Percentiles rank a stretch among this genome's conserved stretches.
These are phyloP conservation scores for Campylomormyrus tamandua DNA, from an alignment of 2,113 vertebrate genomes.

Conservation along the genomic window DNA sequence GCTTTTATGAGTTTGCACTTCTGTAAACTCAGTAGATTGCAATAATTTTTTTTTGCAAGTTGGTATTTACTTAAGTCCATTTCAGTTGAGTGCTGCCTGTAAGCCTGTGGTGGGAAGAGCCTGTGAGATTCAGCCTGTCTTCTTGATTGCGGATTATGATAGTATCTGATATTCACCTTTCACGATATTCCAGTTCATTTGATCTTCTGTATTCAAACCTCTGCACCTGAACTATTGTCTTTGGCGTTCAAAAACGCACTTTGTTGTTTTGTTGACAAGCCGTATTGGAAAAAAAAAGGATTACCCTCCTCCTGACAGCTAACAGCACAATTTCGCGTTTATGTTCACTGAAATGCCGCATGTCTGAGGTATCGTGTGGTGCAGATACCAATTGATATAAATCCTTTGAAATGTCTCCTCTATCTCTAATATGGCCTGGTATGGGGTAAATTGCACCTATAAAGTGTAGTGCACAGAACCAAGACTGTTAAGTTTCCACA, in stretches of 20 bases:
- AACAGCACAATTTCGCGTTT: conserved; percentile 24
- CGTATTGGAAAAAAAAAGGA: neutral
- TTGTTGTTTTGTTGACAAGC: neutral
- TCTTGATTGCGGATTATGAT: neutral
- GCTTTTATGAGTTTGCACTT: neutral
- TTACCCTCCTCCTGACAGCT: conserved; percentile 16
- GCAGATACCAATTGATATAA: neutral
- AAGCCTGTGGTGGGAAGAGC: neutral
- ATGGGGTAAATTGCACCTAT: neutral
- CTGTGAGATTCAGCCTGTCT: neutral
- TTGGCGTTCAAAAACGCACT: neutral
- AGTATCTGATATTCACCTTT: neutral
- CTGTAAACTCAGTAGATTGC: neutral
- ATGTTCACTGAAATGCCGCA: neutral
- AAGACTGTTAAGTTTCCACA: neutral
- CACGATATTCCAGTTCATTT: neutral
- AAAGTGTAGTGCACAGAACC: neutral
- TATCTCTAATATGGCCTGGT: neutral
- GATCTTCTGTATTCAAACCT: neutral
- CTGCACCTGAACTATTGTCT: neutral
- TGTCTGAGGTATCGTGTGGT: neutral
- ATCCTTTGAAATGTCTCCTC: neutral
- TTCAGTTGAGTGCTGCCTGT: neutral
- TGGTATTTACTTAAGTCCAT: neutral
- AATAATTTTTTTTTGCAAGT: neutral